phyloP scores from a whole-genome alignment of 2,797 vertebrate genomes.

The Melanotaenia trifasciata region DNA sequence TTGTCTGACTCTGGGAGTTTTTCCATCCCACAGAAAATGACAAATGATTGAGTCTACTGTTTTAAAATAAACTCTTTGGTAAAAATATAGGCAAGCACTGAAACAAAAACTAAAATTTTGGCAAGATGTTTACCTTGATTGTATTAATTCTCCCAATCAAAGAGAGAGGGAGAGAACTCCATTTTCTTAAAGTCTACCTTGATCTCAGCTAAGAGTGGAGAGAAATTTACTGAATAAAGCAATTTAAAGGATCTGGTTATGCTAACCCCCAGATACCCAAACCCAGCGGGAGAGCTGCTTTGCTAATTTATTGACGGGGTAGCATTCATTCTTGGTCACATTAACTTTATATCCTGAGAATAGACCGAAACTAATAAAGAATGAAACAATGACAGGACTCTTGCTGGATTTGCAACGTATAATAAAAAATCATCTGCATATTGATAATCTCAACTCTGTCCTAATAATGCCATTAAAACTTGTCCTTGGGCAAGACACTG shows the following conservation, averaged over 20 bases:
- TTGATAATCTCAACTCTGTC: not conserved
- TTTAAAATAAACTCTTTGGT: not conserved
- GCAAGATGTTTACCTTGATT: not conserved
- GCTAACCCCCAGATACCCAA: no score
- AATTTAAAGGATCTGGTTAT: no score
- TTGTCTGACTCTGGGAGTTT: slow-evolving; percentile 4
- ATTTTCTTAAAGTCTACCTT: not conserved
- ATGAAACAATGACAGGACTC: not conserved
- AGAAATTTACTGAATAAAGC: no score
- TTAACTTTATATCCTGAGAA: slow-evolving; percentile 19
- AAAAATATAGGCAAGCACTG: not conserved
- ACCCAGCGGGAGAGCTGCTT: no score
- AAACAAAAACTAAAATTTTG: not conserved
- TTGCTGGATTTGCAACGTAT: not conserved
- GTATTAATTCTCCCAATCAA: slow-evolving; percentile 8
- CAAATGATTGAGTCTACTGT: not conserved
- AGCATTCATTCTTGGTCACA: not conserved
- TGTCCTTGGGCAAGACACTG: no score
- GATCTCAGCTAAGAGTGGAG: no score
- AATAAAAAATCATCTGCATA: slow-evolving; percentile 1
- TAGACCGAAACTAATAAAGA: not conserved
- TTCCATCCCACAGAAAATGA: not conserved
- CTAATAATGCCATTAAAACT: no score
- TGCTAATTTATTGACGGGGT: not conserved
- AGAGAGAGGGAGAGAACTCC: not conserved